phyloP scores from a whole-genome alignment of 2,113 vertebrate species.

The Malurus alboscapulatus region DNA sequence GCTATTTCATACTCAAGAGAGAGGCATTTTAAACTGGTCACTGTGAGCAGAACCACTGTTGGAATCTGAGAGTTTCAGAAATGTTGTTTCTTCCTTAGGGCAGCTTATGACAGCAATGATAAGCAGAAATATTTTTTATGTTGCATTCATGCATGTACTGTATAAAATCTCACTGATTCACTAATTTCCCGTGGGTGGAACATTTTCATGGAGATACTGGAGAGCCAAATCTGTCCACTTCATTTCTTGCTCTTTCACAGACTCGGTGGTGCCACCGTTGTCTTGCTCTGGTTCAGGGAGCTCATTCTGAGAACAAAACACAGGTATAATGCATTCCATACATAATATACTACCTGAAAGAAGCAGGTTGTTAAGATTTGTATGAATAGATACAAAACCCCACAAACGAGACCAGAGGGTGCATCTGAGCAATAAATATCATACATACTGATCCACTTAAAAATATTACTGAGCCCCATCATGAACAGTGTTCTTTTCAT shows the following conservation, averaged over 20 bases:
- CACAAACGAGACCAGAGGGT: background rate
- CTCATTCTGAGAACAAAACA: conserved; percentile 83
- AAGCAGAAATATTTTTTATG: background rate
- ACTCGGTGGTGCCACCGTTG: conserved; percentile 94
- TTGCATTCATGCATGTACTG: background rate
- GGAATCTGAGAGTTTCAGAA: background rate
- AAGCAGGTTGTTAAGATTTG: background rate
- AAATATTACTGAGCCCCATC: background rate
- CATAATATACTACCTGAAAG: background rate
- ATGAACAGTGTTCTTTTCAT: background rate
- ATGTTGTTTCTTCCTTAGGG: background rate
- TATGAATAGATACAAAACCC: background rate
- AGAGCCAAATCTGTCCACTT: conserved; percentile 96
- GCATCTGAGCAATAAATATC: background rate
- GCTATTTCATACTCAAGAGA: background rate
- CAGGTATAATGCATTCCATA: background rate
- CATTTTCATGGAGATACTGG: conserved; percentile 93
- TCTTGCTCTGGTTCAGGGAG: conserved; percentile 97
- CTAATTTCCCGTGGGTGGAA: conserved; percentile 83
- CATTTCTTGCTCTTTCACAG: conserved; percentile 98
- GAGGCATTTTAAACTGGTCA: background rate
- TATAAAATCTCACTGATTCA: background rate
- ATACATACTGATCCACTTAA: background rate
- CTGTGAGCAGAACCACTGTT: background rate
- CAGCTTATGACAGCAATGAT: background rate